phyloP scores from a whole-genome alignment of 2,888 invertebrate species.

The Pristionchus entomophagus region DNA sequence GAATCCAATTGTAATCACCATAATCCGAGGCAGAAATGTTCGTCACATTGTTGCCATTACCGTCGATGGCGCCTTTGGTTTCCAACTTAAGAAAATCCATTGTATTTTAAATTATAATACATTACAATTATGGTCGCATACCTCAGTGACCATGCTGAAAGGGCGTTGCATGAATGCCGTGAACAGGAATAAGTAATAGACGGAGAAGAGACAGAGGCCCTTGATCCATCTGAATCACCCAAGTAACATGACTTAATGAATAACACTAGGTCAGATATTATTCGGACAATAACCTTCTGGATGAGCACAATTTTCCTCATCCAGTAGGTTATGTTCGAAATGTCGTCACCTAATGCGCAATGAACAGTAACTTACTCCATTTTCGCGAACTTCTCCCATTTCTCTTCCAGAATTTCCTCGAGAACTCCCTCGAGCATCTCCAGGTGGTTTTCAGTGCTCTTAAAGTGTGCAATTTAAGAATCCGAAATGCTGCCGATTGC shows the following conservation, averaged over 20 bases:
- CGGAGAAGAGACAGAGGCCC: background rate
- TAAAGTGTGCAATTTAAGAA: constrained; percentile 49
- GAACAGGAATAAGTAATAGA: constrained; percentile 38
- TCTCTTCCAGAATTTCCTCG: constrained; percentile 94
- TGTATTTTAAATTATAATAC: background rate
- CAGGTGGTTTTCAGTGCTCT: constrained; percentile 94
- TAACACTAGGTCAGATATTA: too few species aligned
- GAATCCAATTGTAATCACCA: background rate
- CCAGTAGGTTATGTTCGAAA: too few species aligned
- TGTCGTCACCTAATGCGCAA: too few species aligned
- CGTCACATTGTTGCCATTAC: background rate
- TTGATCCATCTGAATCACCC: constrained; percentile 11
- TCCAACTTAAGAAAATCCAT: background rate
- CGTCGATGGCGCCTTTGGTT: background rate
- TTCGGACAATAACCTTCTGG: too few species aligned
- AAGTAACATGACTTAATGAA: background rate
- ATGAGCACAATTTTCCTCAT: too few species aligned
- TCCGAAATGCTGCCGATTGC: too few species aligned
- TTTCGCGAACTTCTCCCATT: constrained; percentile 91
- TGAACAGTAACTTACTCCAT: constrained; percentile 15
- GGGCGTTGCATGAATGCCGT: constrained; percentile 43
- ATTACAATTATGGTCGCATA: background rate
- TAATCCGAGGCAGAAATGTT: background rate
- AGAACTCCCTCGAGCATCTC: constrained; percentile 94
- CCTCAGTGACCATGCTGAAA: constrained; percentile 43